Evolutionary conservation across 2,888 invertebrate species (phyloP), one percentile per base, ranked within the genome.

Genomic region (Palloptera scutellata): DNA sequence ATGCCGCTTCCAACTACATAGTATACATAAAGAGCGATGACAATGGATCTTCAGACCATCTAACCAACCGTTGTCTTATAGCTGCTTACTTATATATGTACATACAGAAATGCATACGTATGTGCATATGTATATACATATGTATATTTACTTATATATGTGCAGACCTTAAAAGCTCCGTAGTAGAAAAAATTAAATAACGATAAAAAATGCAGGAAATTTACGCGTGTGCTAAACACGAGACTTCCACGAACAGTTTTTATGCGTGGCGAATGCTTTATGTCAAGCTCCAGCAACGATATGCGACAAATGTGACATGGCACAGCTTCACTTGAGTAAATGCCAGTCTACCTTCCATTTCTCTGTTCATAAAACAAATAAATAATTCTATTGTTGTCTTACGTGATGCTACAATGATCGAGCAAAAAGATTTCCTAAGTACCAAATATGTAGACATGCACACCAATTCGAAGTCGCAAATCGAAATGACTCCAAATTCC

Each of bases 221-320:
- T 81, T 79, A 83, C 83, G 83, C 83, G 83, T 83, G 83, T 84
- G 83, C 83, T 83, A 78, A 83, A 82, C 83, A 83, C 83, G 83
- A 84, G 83, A 79, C 83, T 83, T 83, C 83, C 82, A 83, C 83
- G 83, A 83, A 83, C 79, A 6, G 30, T 4, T 30, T 63, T 64
- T 66, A 73, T 64, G 67, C 70, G 69, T 71, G 71, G 72, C 71
- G 70, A 73, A 73, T 72, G 71, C 70, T 74, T 73, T 70, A 74
- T 72, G 72, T 68, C 71, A 30, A 30, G 30, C 45, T 41, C 70
- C 30, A 30, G 53, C 66, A 66, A 67, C 64, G 67, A 70, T 66
- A 67, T 61, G 70, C 73, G 70, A 65, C 73, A 73, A 67, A 72
- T 67, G 64, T 69, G 69, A 70, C 58, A 66, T 64, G 67, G 62